Evolutionary conservation across 2,113 vertebrate species (phyloP), one percentile per base, ranked within the genome.

Genomic region (Ceratotherium simum): DNA sequence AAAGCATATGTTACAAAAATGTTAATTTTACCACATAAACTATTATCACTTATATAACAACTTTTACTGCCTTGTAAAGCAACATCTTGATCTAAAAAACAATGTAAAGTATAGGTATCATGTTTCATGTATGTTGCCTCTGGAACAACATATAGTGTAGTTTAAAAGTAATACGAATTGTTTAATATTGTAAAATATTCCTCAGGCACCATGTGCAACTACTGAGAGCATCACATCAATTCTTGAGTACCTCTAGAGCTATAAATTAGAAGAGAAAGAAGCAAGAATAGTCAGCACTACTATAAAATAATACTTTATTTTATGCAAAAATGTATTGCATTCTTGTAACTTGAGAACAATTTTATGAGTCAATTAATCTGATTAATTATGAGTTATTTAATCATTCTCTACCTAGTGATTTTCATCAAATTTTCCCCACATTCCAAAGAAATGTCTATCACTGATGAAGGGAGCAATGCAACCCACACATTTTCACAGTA

Each of bases 121-220:
- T 91, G 21, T 79, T 85, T 75, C 25, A 39, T 54, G 3, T 11
- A 79, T 91, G 16, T 67, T 91, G 36, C n/a, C 73, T 79, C 33
- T 48, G 25, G 48, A 93, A 93, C n/a, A 58, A 64, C 2, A 36
- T 72, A 88, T 46, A 75, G 60, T 70, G 18, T 62, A 89, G 54
- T 96, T 91, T 62, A 72, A 89, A 36, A 81, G 17, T 76, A 72
- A 46, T 48, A 48, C 84, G 11, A 86, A 65, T 79, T 84, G 3
- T 80, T 86, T 60, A 75, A 70, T 58, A 91, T 60, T 86, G 7
- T 72, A 83, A 88, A 79, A 62, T 87, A 91, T 65, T 89, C 42
- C 36, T 80, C n/a, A 91, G 25, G 51, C 8, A 81, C 27, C 5
- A 39, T 36, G 21, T 69, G 9, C 42, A 86, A 29, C 4, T 65